Evolutionary conservation across 2,888 invertebrate genomes (phyloP), one percentile per base, ranked within the genome.

Genomic region (Chorisops tibialis): DNA sequence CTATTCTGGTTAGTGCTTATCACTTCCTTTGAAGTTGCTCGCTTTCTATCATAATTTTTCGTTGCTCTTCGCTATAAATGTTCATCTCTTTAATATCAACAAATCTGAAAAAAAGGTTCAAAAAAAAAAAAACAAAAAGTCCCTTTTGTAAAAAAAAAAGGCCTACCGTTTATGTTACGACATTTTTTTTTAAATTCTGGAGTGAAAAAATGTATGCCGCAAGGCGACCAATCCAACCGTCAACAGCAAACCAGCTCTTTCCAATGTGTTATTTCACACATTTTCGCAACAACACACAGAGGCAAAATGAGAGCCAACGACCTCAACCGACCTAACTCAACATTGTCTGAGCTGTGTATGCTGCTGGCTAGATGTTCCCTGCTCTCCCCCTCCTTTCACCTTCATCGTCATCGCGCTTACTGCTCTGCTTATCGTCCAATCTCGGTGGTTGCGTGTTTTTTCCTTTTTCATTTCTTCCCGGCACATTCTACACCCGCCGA

Each of bases 281-380:
- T n/a, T n/a, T n/a, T 58, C 41, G 62, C 62, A 62, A 62, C 62
- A 18, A 58, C 30, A 30, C 30, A 43, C 51, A 49, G 50, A 59
- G 49, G 56, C 51, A 51, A 43, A 54, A 61, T 58, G 58, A 45
- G 49, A 65, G 65, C 62, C 66, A 66, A 66, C 64, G 66, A 66
- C 65, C 66, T 66, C 66, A 62, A 63, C 63, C 66, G 66, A 66
- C 66, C 66, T 66, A 66, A 63, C 66, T 66, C 66, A 66, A 66
- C 66, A 66, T 62, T 62, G 43, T 60, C 56, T 30, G 43, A 38
- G 11, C 38, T 37, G 48, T 43, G 48, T 45, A 12, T 45, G 45
- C 9, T 6, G 43, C 38, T 16, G 30, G 7, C n/a, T 14, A 12
- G 35, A n/a, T 12, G 14, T 3, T 22, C 12, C 22, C 37, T 6